These are phyloP conservation scores for Marasmarcha lunaedactyla DNA, from an alignment of 2,888 invertebrate genomes.

Conservation along the genomic window DNA sequence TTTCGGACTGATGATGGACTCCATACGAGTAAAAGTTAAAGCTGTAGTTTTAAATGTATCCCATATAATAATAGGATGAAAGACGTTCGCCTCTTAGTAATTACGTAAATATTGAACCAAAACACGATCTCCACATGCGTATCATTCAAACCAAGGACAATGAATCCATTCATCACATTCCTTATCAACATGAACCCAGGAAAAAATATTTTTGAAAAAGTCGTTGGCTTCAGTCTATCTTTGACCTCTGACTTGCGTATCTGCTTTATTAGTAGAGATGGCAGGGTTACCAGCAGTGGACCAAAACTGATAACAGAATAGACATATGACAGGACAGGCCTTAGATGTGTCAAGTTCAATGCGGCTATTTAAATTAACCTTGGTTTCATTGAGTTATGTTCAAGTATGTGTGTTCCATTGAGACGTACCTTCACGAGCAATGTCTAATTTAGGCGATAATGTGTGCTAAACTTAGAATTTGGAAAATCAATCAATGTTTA, in stretches of 20 bases:
- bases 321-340: slow-evolving; percentile 43
- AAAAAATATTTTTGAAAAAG: slow-evolving; percentile 50
- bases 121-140: no score
- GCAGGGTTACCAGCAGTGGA: slow-evolving; percentile 39
- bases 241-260: slow-evolving; percentile 31
- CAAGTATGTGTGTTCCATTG: no score
- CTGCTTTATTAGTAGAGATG: slow-evolving; percentile 36
- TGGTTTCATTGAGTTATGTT: background rate
- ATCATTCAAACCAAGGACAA: slow-evolving; percentile 13
- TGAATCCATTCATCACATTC: slow-evolving; percentile 27
- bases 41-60: no score
- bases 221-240: slow-evolving; percentile 48
- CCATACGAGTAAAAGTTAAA: no score
- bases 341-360: slow-evolving; percentile 55
- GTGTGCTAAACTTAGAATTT: no score
- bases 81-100: no score
- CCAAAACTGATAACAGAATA: slow-evolving; percentile 48
- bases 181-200: slow-evolving; percentile 32
- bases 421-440: no score
- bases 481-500: no score
- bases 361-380: slow-evolving; percentile 17
- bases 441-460: no score
- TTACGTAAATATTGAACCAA: no score
- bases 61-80: no score
- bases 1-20: no score